These are phyloP conservation scores for Leptinotarsa tumamoca DNA, from an alignment of 2,888 invertebrate genomes.

Conservation along the genomic window DNA sequence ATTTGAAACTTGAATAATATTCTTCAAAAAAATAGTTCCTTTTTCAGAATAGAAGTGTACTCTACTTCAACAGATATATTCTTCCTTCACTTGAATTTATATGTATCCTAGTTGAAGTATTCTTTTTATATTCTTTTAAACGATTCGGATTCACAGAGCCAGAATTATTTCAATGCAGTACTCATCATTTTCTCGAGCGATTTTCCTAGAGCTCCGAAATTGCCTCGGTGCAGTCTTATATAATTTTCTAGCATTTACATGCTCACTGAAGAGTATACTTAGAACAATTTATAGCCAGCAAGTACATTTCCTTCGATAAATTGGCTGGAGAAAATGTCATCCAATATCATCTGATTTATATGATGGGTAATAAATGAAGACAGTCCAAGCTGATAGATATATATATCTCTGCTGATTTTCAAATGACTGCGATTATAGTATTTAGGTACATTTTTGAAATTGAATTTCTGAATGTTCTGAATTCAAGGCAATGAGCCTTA, in stretches of 20 bases:
- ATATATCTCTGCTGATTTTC: too few species aligned
- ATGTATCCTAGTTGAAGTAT: background rate
- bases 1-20: too few species aligned
- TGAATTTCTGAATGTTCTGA: too few species aligned
- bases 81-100: background rate
- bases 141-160: background rate
- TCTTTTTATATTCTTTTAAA: constrained; percentile 1
- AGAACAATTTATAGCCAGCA: constrained; percentile 38
- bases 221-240: constrained; percentile 33
- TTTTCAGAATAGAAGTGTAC: too few species aligned
- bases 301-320: constrained; percentile 39
- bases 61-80: background rate
- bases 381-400: background rate
- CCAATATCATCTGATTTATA: constrained; percentile 37
- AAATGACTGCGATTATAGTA: too few species aligned
- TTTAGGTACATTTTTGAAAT: too few species aligned
- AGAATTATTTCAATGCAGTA: constrained; percentile 23
- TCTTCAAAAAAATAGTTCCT: too few species aligned
- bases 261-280: constrained; percentile 40
- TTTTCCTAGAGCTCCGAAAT: constrained; percentile 25
- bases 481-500: too few species aligned
- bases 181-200: constrained; percentile 23
- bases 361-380: constrained; percentile 37
- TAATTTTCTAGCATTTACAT: constrained; percentile 43
- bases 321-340: constrained; percentile 35